Evolutionary conservation across 2,113 vertebrate species (phyloP).

Genomic region (Nesogale talazaci): DNA sequence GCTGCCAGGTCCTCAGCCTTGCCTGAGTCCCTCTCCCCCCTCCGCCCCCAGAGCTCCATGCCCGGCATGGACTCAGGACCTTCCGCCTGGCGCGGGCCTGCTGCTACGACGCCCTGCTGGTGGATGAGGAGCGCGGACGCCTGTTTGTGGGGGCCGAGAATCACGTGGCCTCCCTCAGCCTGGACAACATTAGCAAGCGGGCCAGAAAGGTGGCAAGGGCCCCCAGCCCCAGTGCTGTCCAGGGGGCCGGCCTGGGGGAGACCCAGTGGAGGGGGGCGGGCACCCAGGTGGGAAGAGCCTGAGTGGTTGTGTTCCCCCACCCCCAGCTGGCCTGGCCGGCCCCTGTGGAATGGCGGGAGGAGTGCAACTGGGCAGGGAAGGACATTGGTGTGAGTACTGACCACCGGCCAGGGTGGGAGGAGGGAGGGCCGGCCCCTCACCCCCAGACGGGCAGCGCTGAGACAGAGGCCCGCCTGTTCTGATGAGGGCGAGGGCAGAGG

Average conservation of each 20-base stretch:
- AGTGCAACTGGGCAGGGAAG: conserved; percentile 99
- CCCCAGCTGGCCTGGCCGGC: conserved; percentile 96
- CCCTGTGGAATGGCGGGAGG: conserved; percentile 97
- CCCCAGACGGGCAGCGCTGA: neutral
- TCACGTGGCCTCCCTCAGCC: conserved; percentile 93
- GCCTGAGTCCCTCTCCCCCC: neutral
- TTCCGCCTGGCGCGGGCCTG: conserved; percentile 94
- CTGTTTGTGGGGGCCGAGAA: conserved; percentile 96
- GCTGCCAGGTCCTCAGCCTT: neutral
- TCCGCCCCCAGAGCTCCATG: conserved; percentile 88
- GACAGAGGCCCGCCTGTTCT: conserved; percentile 69
- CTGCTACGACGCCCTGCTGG: conserved; percentile 93
- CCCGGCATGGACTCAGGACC: conserved; percentile 90
- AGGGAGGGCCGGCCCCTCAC: neutral
- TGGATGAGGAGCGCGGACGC: conserved; percentile 95
- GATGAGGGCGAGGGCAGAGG: conserved; percentile 15
- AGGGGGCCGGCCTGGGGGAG: neutral
- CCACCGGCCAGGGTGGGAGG: fast-evolving
- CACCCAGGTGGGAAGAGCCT: neutral
- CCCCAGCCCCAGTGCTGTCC: neutral
- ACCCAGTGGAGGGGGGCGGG: neutral
- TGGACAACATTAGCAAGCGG: conserved; percentile 95
- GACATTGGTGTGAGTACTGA: conserved; percentile 94
- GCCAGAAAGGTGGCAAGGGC: conserved; percentile 91
- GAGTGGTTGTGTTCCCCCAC: neutral